These are phyloP conservation scores for Anguilla anguilla DNA, from an alignment of 2,797 vertebrate genomes.

Conservation along the genomic window DNA sequence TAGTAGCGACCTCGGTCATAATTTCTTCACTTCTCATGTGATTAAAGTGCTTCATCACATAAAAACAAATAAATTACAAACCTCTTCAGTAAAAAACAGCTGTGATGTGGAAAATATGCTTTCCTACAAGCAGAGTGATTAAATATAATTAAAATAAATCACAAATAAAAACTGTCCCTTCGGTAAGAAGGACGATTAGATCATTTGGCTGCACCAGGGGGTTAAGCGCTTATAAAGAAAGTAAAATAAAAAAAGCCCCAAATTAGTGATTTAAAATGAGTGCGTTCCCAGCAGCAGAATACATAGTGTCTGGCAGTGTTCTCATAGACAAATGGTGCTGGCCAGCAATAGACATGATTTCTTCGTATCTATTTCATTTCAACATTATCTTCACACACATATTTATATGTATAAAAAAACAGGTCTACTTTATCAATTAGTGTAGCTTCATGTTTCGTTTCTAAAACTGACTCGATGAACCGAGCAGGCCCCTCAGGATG, in stretches of 20 bases:
- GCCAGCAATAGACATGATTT: conserved; percentile 17
- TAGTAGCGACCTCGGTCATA: not conserved
- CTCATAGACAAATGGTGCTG: conserved; percentile 5
- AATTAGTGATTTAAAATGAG: conserved; percentile 12
- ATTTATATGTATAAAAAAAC: conserved; percentile 25
- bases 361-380: not conserved
- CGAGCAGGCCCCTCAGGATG: not conserved
- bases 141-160: conserved; percentile 10
- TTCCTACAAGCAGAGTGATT: not conserved
- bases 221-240: not conserved
- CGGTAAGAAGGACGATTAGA: not conserved
- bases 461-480: not conserved
- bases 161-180: not conserved
- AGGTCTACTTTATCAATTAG: conserved; percentile 1
- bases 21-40: conserved; percentile 40
- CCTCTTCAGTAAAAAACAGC: not conserved
- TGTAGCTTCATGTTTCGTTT: not conserved
- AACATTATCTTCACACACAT: conserved; percentile 16
- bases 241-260: conserved; percentile 3
- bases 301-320: conserved; percentile 26
- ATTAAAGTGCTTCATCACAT: conserved; percentile 60
- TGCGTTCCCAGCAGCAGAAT: conserved; percentile 25
- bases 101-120: not conserved
- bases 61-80: conserved; percentile 19
- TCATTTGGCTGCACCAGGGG: conserved; percentile 1